Conservation (phyloP, 2,113 vertebrate genomes). For the Chloebia gouldiae region DNA sequence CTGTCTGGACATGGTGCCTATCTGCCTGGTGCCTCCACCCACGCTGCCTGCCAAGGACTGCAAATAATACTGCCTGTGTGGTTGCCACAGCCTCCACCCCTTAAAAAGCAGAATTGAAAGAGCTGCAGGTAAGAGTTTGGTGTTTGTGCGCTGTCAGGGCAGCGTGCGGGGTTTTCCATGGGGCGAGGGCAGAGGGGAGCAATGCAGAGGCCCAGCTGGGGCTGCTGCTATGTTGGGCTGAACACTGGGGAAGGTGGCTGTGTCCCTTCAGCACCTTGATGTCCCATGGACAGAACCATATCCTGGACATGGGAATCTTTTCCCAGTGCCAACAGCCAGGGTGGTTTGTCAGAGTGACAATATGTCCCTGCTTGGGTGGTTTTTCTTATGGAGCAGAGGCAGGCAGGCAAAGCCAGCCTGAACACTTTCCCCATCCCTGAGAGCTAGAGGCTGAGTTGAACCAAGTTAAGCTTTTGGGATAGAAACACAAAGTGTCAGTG, state of each 20-base stretch:
- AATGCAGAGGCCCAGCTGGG: neutral
- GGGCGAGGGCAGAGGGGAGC: neutral
- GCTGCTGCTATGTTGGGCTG: neutral
- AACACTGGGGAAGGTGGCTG: neutral
- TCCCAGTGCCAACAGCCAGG: neutral
- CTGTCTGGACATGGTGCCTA: neutral
- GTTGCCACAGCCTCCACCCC: neutral
- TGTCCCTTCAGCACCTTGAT: neutral
- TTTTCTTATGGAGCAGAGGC: neutral
- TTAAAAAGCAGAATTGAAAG: neutral
- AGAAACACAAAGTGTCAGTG: neutral
- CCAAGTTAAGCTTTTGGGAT: neutral
- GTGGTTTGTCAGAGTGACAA: neutral
- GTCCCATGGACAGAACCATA: neutral
- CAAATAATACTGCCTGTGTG: neutral
- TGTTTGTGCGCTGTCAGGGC: neutral
- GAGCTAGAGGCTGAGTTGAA: neutral
- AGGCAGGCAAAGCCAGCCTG: neutral
- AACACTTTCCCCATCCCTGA: neutral
- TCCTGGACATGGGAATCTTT: neutral
- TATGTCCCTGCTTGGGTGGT: neutral
- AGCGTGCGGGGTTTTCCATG: rapidly evolving
- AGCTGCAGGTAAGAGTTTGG: neutral
- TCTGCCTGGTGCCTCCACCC: neutral
- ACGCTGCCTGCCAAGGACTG: neutral